These are phyloP conservation scores for Siphlonurus alternatus DNA, from an alignment of 2,888 invertebrate genomes.

Conservation along the genomic window DNA sequence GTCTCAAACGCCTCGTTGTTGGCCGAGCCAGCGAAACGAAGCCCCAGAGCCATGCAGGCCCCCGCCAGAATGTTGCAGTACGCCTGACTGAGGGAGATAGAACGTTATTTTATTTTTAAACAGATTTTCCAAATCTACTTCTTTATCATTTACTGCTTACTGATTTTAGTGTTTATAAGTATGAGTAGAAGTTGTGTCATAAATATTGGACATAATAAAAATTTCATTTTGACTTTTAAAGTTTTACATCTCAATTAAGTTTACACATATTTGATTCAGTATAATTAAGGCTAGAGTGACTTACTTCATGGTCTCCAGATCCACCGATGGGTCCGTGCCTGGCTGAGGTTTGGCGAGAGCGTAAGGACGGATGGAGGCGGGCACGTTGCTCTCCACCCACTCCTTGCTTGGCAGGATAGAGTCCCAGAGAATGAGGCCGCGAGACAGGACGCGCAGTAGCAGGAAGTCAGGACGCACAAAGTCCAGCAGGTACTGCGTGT, in stretches of 20 bases:
- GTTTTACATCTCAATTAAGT: no score
- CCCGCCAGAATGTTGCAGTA: constrained; percentile 94
- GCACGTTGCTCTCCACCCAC: constrained; percentile 75
- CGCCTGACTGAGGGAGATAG: constrained; percentile 74
- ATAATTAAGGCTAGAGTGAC: constrained; percentile 16
- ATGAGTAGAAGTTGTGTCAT: no score
- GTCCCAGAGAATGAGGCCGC: constrained; percentile 77
- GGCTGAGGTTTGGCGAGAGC: constrained; percentile 57
- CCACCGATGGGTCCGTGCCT: constrained; percentile 42
- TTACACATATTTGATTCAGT: neutral
- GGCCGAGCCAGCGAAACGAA: constrained; percentile 87
- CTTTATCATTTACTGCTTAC: no score
- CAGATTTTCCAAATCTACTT: no score
- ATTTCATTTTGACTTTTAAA: no score
- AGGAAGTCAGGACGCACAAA: constrained; percentile 83
- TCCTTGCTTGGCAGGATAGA: constrained; percentile 59
- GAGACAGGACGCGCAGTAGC: constrained; percentile 60
- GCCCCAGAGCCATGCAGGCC: constrained; percentile 81
- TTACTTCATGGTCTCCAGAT: constrained; percentile 88
- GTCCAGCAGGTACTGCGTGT: constrained; percentile 78
- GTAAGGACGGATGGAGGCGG: constrained; percentile 53
- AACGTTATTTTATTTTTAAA: no score
- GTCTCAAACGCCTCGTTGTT: constrained; percentile 64
- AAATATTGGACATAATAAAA: no score
- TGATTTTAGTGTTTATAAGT: no score